Evolutionary conservation across 2,113 vertebrate species (phyloP).

Genomic region (Psettodes erumei): DNA sequence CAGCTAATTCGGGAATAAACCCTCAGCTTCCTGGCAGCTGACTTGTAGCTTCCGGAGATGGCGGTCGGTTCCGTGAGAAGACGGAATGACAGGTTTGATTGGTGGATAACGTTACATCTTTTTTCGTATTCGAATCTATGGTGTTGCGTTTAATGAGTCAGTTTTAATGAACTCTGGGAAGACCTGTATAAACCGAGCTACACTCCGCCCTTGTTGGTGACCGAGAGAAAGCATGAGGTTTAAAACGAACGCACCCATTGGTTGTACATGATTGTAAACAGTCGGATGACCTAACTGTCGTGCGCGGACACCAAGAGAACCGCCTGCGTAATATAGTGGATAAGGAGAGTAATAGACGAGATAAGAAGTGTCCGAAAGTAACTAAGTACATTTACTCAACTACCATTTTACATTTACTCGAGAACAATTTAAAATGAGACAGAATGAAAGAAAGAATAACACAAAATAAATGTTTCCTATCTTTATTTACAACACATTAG

Average conservation of each 20-base stretch:
- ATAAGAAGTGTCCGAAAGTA: neutral
- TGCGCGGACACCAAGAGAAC: neutral
- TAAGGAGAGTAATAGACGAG: neutral
- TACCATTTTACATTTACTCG: too few species aligned
- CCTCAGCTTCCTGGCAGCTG: slow-evolving; percentile 61
- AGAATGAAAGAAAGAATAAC: neutral
- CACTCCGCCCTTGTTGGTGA: neutral
- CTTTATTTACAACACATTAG: slow-evolving; percentile 85
- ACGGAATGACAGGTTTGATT: neutral
- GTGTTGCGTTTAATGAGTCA: neutral
- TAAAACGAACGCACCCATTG: slow-evolving; percentile 20
- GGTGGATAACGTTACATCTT: neutral
- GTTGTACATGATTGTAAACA: neutral
- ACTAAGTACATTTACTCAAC: neutral
- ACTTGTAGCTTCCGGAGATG: slow-evolving; percentile 60
- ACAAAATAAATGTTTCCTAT: slow-evolving; percentile 54
- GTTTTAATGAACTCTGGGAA: neutral
- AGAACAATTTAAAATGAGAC: neutral
- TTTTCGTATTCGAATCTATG: neutral
- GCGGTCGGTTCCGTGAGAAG: slow-evolving; percentile 12
- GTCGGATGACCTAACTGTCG: neutral
- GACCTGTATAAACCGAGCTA: neutral
- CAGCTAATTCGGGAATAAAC: slow-evolving; percentile 52
- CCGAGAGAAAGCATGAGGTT: accelerated
- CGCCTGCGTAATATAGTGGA: neutral